These are phyloP conservation scores for Enteromius paludinosus DNA, from an alignment of 2,797 vertebrate genomes.

Conservation along the genomic window DNA sequence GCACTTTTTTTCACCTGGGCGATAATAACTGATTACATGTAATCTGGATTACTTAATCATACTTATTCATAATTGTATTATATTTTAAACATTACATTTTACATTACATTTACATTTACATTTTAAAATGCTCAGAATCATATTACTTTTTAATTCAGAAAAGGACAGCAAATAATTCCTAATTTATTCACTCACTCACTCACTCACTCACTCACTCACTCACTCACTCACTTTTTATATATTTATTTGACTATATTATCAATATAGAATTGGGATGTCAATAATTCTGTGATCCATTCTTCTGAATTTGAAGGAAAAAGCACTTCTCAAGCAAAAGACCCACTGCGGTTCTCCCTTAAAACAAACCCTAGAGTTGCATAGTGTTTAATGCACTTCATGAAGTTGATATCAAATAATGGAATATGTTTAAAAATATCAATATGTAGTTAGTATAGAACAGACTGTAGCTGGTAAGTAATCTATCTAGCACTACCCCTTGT, in stretches of 20 bases:
- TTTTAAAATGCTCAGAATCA: background rate
- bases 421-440: background rate
- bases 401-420: background rate
- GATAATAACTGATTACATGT: background rate
- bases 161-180: background rate
- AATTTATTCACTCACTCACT: too few species aligned
- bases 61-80: background rate
- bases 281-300: too few species aligned
- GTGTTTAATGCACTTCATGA: too few species aligned
- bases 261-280: too few species aligned
- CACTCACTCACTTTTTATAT: too few species aligned
- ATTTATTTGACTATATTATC: too few species aligned
- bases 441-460: background rate
- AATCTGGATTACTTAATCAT: background rate
- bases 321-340: background rate
- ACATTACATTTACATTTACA: too few species aligned
- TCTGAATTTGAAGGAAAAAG: background rate
- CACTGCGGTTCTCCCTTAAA: background rate
- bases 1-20: too few species aligned
- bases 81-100: too few species aligned
- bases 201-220: too few species aligned
- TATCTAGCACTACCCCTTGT: background rate
- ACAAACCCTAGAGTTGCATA: too few species aligned
- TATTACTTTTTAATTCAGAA: background rate
- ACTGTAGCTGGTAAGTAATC: background rate